Evolutionary conservation across 2,797 vertebrate species (phyloP).

Genomic region (Peromyscus eremicus): DNA sequence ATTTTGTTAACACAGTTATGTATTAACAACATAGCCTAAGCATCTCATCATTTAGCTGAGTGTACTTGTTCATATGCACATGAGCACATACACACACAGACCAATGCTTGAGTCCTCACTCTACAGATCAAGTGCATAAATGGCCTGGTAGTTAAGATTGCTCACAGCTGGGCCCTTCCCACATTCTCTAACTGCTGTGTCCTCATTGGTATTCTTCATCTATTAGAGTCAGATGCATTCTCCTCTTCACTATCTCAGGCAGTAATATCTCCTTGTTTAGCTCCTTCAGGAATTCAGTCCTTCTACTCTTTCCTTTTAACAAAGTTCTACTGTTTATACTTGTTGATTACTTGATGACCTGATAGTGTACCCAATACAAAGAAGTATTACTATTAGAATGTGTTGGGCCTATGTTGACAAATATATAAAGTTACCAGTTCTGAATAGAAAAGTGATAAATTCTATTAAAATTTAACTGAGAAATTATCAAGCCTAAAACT

Average conservation of each 20-base stretch:
- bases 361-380: not conserved
- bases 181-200: not conserved
- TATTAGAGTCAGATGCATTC: not conserved
- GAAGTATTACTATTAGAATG: not conserved
- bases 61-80: not conserved
- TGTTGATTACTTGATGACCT: not conserved
- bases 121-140: slow-evolving; percentile 11
- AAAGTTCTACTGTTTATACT: slow-evolving; percentile 4
- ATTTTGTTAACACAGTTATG: not conserved
- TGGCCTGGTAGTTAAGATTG: not conserved
- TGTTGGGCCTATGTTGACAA: not conserved
- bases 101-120: not conserved
- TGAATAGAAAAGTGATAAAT: not conserved
- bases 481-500: slow-evolving; percentile 30
- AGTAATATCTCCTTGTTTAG: not conserved
- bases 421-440: slow-evolving; percentile 29
- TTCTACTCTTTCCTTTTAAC: not conserved
- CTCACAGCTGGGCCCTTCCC: not conserved
- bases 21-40: not conserved
- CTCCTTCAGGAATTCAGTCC: slow-evolving; percentile 23
- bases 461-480: slow-evolving; percentile 12
- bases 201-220: not conserved
- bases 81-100: not conserved
- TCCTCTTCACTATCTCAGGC: not conserved
- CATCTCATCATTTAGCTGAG: not conserved